Conservation (phyloP, 64 coral and sea anemone genomes). For the Stylophora pistillata region DNA sequence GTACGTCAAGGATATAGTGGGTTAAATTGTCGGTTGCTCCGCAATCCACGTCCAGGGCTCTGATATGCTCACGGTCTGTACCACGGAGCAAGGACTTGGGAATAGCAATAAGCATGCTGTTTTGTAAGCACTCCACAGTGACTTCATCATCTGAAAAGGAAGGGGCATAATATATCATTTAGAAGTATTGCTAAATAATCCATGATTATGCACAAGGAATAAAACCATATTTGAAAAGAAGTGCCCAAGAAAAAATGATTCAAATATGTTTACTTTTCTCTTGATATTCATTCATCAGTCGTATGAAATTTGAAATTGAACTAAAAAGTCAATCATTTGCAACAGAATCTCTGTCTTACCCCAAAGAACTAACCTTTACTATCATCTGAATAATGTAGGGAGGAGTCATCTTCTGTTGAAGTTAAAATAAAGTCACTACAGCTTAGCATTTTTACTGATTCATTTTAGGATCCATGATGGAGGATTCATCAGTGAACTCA, state of each 20-base stretch:
- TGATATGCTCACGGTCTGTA: constrained; percentile 16
- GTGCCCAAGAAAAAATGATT: background rate
- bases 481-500: no score
- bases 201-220: no score
- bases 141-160: background rate
- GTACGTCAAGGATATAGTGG: constrained; percentile 39
- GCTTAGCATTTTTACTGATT: background rate
- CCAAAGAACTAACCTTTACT: no score
- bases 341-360: no score
- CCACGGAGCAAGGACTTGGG: constrained; percentile 25
- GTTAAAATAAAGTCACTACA: background rate
- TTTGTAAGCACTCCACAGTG: constrained; percentile 28
- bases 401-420: background rate
- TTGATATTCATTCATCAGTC: no score
- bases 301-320: no score
- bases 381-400: background rate
- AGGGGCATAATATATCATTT: background rate
- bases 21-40: constrained; percentile 39
- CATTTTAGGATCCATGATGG: no score
- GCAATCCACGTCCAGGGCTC: constrained; percentile 45
- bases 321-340: no score
- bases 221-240: background rate
- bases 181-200: no score
- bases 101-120: constrained; percentile 49
- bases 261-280: no score